These are phyloP conservation scores for Lacerta viridis DNA, from an alignment of 2,797 vertebrate genomes.

Conservation along the genomic window DNA sequence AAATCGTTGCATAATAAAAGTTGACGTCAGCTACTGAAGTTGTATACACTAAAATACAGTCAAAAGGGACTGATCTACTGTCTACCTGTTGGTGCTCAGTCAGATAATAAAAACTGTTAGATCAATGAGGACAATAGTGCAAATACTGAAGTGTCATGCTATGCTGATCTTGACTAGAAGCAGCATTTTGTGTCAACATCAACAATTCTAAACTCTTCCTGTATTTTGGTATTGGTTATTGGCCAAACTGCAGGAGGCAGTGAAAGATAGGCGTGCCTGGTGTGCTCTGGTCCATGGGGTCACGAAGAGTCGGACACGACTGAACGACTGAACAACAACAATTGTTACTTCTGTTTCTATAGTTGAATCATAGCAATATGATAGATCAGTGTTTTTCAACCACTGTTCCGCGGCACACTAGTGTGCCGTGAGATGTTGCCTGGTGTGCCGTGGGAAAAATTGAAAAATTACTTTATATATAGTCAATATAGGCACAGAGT, in stretches of 20 bases:
- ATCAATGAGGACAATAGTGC: neutral
- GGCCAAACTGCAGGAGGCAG: no score
- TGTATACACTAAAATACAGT: constrained; percentile 21
- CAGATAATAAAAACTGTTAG: neutral
- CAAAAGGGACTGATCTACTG: neutral
- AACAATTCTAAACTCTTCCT: neutral
- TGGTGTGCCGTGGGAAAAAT: no score
- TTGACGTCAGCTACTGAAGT: constrained; percentile 32
- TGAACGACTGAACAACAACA: no score
- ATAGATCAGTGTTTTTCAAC: no score
- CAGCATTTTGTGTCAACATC: neutral
- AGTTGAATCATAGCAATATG: neutral
- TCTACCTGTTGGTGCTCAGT: neutral
- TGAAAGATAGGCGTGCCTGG: no score
- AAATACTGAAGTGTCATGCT: neutral
- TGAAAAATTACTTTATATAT: no score
- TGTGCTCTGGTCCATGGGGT: no score
- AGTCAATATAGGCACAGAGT: no score
- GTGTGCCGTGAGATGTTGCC: no score
- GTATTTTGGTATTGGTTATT: fast-evolving
- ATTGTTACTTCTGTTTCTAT: neutral
- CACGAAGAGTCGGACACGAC: no score
- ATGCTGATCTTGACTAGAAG: constrained; percentile 9
- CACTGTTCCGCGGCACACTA: no score
- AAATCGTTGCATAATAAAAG: constrained; percentile 56